Evolutionary conservation across 2,797 vertebrate species (phyloP).

Genomic region (Dendrocincla tyrannina): DNA sequence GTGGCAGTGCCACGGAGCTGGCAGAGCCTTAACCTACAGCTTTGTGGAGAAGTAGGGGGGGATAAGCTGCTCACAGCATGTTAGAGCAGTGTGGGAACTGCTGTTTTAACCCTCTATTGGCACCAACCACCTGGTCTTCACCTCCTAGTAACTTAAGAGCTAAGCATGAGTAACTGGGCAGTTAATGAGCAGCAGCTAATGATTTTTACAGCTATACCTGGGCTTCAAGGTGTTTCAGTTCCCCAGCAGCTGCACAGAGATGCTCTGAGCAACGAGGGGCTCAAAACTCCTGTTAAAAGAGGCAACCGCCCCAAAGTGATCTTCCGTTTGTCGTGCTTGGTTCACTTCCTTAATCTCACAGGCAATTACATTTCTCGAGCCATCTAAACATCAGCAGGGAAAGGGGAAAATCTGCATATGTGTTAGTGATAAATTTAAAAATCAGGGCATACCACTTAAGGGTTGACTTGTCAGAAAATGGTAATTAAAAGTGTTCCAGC

Average conservation of each 20-base stretch:
- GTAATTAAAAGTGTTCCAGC: conserved; percentile 56
- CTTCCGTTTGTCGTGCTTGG: neutral
- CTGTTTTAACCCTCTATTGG: neutral
- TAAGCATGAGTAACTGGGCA: neutral
- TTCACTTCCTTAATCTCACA: conserved; percentile 6
- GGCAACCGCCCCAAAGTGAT: neutral
- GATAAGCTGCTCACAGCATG: neutral
- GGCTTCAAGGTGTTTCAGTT: neutral
- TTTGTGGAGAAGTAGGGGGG: neutral
- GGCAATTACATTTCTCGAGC: neutral
- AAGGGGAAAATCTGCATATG: neutral
- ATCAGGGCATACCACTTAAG: conserved; percentile 34
- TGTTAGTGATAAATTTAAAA: conserved; percentile 39
- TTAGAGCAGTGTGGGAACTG: neutral
- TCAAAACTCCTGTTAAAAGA: neutral
- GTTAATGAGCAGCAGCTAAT: neutral
- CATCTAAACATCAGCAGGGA: neutral
- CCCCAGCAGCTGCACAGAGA: neutral
- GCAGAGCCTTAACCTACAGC: neutral
- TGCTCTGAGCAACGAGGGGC: neutral
- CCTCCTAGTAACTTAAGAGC: neutral
- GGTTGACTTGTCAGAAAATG: conserved; percentile 49
- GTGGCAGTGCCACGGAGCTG: neutral
- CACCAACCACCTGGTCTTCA: neutral
- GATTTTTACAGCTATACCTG: neutral